Base-by-base conservation (phyloP, 2,888 invertebrate genomes). In the Drosophila seclusa region DNA sequence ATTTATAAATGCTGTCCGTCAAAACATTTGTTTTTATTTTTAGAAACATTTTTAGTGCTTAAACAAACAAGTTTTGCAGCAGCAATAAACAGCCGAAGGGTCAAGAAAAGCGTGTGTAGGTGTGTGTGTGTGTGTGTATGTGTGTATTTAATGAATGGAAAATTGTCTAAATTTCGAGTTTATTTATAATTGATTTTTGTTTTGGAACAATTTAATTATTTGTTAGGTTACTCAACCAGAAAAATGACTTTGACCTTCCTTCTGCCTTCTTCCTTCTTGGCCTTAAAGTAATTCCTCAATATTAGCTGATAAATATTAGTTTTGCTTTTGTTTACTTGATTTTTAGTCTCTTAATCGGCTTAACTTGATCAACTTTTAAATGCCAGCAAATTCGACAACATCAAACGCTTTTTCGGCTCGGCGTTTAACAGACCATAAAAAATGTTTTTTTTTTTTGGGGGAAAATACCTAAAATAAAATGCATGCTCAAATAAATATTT, bases 401-500 rank as follows among this genome's bases (percentile, higher is more conserved):
- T 49, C 29, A 50, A 63, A 65, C 16, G 7, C 18, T 11, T 32
- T 29, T 29, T 27, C 8, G 0, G 0, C 2, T 18, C 18, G n/a
- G 24, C 24, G 27, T 16, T 50, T 7, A 18, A 24, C 59, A 13
- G 45, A 53, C 45, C 45, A 11, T 45, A 7, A 53, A 60, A 59
- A 38, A 45, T 60, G 7, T 21, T 11, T 13, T 29, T 45, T 7
- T 13, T 38, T 18, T 38, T 7, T 21, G 13, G 45, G 36, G 52
- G 27, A 61, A 61, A 32, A 32, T 21, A 34, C 54, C 49, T 57
- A 62, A 75, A 60, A 67, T 63, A 63, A 79, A 52, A 57, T 73
- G 48, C 57, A 69, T 52, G 61, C 21, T 8, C 58, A 67, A 81
- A 82, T 88, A 80, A 77, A 90, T 83, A 76, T 69, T 75, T 71